phyloP scores from a whole-genome alignment of 1,140 invertebrate genomes.

The Formica exsecta region DNA sequence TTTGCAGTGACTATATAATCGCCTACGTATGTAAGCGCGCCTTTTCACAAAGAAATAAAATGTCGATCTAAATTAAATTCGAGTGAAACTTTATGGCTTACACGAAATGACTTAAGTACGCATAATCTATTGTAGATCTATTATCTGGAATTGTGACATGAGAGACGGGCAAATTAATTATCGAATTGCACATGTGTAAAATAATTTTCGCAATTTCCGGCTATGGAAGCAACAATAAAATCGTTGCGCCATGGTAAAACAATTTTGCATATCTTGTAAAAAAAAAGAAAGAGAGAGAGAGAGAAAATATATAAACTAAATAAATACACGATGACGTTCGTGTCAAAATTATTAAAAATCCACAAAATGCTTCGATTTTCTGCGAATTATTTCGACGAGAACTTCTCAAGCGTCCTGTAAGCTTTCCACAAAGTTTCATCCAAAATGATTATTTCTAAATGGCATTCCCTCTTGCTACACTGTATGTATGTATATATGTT shows the following conservation, averaged over 20 bases:
- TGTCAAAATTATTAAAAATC: not conserved
- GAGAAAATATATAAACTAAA: not conserved
- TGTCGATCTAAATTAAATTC: constrained; percentile 11
- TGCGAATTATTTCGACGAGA: no score
- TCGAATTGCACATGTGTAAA: not conserved
- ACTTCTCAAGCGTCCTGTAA: not conserved
- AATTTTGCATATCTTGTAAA: no score
- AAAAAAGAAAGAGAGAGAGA: no score
- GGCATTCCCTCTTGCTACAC: constrained; percentile 5
- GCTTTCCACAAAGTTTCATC: not conserved
- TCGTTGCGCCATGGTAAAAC: not conserved
- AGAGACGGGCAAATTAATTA: not conserved
- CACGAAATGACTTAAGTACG: not conserved
- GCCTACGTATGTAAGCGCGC: not conserved
- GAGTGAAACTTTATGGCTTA: not conserved
- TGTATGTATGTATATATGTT: not conserved
- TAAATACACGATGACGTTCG: not conserved
- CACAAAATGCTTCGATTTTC: not conserved
- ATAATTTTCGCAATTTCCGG: not conserved
- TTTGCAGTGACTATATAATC: constrained; percentile 9
- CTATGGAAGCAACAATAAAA: not conserved
- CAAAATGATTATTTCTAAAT: not conserved
- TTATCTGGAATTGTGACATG: not conserved
- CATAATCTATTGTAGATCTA: not conserved
- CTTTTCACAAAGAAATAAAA: constrained; percentile 5